Evolutionary conservation across 2,797 vertebrate species (phyloP), one percentile per base, ranked within the genome.

Genomic region (Salarias fasciatus): DNA sequence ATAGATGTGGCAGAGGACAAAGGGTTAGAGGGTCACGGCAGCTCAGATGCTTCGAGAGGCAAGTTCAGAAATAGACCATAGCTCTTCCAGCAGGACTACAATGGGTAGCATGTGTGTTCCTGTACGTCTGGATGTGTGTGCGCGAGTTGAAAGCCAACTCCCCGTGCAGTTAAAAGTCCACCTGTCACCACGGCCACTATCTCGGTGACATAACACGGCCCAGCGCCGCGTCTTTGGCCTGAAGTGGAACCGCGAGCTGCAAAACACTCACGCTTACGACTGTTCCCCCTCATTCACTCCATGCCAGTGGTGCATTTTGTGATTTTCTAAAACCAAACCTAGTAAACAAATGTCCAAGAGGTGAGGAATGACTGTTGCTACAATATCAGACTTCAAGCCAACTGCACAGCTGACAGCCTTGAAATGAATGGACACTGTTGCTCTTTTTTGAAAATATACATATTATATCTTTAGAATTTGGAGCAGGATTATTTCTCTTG

Each of bases 11-110:
- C 11, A 42, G 40, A 63, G 73, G 69, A 84, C 67, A 38, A 63
- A 53, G 78, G 85, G 83, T 87, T 72, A 79, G 75, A 73, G 84
- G 86, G 84, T 84, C 82, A 77, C 18, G 6, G 53, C 12, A 49
- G 67, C 74, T 63, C 38, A 50, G 53, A 91, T 89, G 59, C 86
- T 88, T 79, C 10, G 62, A 70, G 31, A 78, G 86, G 80, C 89
- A 88, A 53, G 69, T 70, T 88, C 66, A 6, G 85, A 92, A 92
- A 92, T 90, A 91, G 89, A 77, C 41, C 6, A 2, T 28, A 47
- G 28, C 70, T n/a, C 51, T 50, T 54, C 53, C 46, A 64, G 60
- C 60, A 24, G 62, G 61, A 91, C 85, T 70, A 88, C 88, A 88
- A 89, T 85, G 65, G 71, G 40, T 48, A 28, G 64, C n/a, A 45